Conservation (phyloP, 2,888 invertebrate species). For the Stenurella melanura region DNA sequence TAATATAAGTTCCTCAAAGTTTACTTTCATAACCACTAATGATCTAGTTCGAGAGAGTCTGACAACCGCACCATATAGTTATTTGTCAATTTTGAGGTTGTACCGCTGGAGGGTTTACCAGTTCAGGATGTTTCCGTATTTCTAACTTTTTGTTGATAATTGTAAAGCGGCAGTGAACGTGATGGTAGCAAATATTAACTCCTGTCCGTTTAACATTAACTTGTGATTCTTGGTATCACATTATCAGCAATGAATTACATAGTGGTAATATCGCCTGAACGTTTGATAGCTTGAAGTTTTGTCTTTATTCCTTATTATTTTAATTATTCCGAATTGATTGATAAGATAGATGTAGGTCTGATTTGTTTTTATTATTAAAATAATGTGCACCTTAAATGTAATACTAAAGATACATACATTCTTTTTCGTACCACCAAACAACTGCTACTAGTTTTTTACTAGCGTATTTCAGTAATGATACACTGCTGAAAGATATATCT, state of each 20-base stretch:
- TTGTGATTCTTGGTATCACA: neutral
- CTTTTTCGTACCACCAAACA: too few species aligned
- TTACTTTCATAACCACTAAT: slow-evolving; percentile 64
- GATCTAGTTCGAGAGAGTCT: slow-evolving; percentile 55
- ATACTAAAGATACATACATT: too few species aligned
- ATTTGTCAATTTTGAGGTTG: slow-evolving; percentile 53
- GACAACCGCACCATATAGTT: slow-evolving; percentile 50
- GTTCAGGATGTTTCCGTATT: slow-evolving; percentile 24
- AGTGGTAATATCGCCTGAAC: too few species aligned
- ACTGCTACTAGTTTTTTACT: too few species aligned
- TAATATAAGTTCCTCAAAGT: slow-evolving; percentile 62
- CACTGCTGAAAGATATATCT: too few species aligned
- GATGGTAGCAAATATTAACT: slow-evolving; percentile 12
- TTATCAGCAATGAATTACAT: neutral
- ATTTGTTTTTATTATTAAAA: too few species aligned
- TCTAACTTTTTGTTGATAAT: slow-evolving; percentile 31
- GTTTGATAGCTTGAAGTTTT: too few species aligned
- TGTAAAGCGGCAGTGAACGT: neutral
- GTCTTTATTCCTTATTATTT: too few species aligned
- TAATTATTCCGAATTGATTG: too few species aligned
- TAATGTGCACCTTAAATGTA: too few species aligned
- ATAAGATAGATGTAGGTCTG: too few species aligned
- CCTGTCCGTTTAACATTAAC: neutral
- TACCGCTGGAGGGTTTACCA: slow-evolving; percentile 32
- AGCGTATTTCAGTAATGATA: too few species aligned